These are phyloP conservation scores for Anguilla anguilla DNA, from an alignment of 2,797 vertebrate genomes.

Conservation along the genomic window DNA sequence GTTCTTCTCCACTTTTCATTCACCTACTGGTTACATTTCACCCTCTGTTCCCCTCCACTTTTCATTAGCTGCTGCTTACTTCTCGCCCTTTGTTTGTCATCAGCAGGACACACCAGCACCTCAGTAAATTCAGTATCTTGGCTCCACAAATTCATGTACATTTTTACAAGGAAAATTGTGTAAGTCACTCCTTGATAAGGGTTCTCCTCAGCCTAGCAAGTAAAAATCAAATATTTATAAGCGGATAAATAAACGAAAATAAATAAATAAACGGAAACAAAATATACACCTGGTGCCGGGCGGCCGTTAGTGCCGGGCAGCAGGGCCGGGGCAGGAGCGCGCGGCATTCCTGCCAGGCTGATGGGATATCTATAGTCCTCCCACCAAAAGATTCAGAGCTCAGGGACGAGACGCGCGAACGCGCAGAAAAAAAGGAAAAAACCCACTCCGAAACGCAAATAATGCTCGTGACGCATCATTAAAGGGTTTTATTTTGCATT, in stretches of 20 bases:
- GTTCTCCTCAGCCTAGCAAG: not conserved
- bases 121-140: not conserved
- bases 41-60: not conserved
- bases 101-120: not conserved
- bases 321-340: not conserved
- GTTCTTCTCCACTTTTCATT: too few relatives aligned
- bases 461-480: not conserved
- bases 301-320: not conserved
- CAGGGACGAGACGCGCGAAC: not conserved
- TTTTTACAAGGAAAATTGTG: not conserved
- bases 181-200: not conserved
- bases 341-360: not conserved
- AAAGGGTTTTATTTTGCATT: conserved; percentile 16
- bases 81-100: not conserved
- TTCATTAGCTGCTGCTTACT: not conserved
- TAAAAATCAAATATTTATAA: not conserved
- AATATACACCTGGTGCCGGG: not conserved
- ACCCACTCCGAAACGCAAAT: not conserved
- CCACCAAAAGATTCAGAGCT: not conserved
- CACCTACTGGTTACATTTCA: not conserved
- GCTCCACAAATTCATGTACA: not conserved
- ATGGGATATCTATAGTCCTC: not conserved
- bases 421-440: not conserved
- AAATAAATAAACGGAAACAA: not conserved
- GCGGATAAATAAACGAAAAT: not conserved